Conservation (phyloP, 2,113 vertebrate genomes). For the Macroglossus sobrinus region DNA sequence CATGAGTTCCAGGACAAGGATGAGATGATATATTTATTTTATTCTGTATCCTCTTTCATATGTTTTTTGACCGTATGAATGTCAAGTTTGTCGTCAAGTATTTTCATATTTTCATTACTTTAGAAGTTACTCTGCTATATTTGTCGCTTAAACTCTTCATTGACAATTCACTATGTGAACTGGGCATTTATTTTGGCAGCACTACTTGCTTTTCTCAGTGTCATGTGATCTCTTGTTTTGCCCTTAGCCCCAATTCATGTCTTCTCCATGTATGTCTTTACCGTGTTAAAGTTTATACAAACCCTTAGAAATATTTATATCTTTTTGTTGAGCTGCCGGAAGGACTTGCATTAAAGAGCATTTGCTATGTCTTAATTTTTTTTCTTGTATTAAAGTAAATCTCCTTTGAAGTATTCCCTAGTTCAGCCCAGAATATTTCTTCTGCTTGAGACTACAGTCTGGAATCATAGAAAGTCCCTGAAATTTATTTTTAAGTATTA, state of each 20-base stretch:
- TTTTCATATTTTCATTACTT: conserved; percentile 56
- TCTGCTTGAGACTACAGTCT: background rate
- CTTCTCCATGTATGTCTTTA: background rate
- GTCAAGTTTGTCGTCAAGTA: conserved; percentile 48
- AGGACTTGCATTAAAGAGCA: conserved; percentile 1
- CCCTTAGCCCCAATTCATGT: background rate
- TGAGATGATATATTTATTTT: conserved; percentile 67
- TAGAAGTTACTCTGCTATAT: background rate
- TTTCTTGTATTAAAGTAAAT: conserved; percentile 3
- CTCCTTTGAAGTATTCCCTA: background rate
- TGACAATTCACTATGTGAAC: background rate
- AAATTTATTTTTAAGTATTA: background rate
- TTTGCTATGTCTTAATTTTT: background rate
- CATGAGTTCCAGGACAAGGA: conserved; percentile 50
- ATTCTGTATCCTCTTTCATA: conserved; percentile 38
- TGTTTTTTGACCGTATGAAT: conserved; percentile 48
- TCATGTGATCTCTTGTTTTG: conserved; percentile 22
- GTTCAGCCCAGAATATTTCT: background rate
- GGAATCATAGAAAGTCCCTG: background rate
- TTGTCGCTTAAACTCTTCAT: background rate
- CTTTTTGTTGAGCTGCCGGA: background rate
- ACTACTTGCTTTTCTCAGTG: background rate
- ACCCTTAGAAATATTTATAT: conserved; percentile 33
- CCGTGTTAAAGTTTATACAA: conserved; percentile 10
- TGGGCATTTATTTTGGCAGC: background rate